Base-by-base conservation (phyloP, 2,888 invertebrate genomes). In the Lapara coniferarum region DNA sequence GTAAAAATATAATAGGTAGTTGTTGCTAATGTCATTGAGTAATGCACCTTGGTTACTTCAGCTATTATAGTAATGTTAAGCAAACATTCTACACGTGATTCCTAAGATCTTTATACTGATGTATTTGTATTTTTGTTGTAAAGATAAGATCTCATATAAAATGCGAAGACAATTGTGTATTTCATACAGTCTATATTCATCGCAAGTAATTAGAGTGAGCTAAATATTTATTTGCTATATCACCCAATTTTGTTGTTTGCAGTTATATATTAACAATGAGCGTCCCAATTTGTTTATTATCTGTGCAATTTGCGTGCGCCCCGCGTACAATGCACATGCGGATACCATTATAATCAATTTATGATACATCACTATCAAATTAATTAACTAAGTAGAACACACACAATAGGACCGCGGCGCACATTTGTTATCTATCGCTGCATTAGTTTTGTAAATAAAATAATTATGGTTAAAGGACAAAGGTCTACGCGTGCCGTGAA, bases 401-500 rank as follows among this genome's bases (percentile, higher is more conserved):
- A 85, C 80, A 91, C 89, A 91, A 91, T 91, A 81, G 83, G 76
- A 83, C 83, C 85, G 87, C 85, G 79, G 76, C 86, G 86, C 83
- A 87, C 84, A 76, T 83, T 81, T 83, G 78, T 87, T 90, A 92
- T 90, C 90, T 78, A 75, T 81, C 80, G 84, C 78, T 78, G 85
- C 84, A 87, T 88, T 89, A 86, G 79, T 78, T 86, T 72, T 78
- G 86, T 88, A 91, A 91, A 90, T 90, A 90, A 84, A 89, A 89
- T 85, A 89, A 88, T 87, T 83, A 87, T 85, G 82, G 82, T 78
- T 85, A 86, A 88, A 89, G 92, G 86, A 83, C 89, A 92, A 91
- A 93, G 92, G 89, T 91, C 85, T 89, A 84, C 91, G 83, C 91
- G 93, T 91, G 91, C 91, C 85, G 81, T 80, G 75, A 80, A 77